Conservation (phyloP, 1,140 invertebrate genomes). For the Aphis craccivora region DNA sequence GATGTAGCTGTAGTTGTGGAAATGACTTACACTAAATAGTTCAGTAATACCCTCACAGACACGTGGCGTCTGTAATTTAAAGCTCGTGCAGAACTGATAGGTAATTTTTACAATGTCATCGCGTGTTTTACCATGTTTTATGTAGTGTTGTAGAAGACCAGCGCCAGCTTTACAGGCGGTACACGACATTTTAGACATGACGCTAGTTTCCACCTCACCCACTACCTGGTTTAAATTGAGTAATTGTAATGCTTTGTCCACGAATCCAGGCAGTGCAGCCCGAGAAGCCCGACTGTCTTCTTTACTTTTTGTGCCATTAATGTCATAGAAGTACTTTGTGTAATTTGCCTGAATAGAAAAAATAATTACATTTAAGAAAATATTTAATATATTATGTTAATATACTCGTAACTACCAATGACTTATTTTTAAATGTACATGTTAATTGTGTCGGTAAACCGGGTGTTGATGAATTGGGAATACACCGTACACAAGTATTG, state of each 20-base stretch:
- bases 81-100: slow-evolving; percentile 82
- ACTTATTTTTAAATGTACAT: neutral
- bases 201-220: slow-evolving; percentile 85
- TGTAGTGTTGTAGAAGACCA: slow-evolving; percentile 84
- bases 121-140: slow-evolving; percentile 79
- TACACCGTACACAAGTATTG: too few relatives aligned
- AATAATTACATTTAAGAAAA: neutral
- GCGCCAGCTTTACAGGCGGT: slow-evolving; percentile 89
- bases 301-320: slow-evolving; percentile 70
- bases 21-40: slow-evolving; percentile 76
- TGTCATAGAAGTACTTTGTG: slow-evolving; percentile 60
- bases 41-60: slow-evolving; percentile 88
- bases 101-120: slow-evolving; percentile 86
- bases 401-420: neutral
- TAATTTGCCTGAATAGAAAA: slow-evolving; percentile 45
- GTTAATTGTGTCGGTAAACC: too few relatives aligned
- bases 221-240: slow-evolving; percentile 84
- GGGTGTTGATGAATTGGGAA: too few relatives aligned
- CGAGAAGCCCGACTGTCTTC: slow-evolving; percentile 62
- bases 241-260: slow-evolving; percentile 82
- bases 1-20: too few relatives aligned
- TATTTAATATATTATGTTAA: neutral
- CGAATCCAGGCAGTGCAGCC: slow-evolving; percentile 76
- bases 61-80: slow-evolving; percentile 83
- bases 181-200: slow-evolving; percentile 90